Evolutionary conservation across 1,140 invertebrate species (phyloP), one percentile per base, ranked within the genome.

Genomic region (Nasonia vitripennis): DNA sequence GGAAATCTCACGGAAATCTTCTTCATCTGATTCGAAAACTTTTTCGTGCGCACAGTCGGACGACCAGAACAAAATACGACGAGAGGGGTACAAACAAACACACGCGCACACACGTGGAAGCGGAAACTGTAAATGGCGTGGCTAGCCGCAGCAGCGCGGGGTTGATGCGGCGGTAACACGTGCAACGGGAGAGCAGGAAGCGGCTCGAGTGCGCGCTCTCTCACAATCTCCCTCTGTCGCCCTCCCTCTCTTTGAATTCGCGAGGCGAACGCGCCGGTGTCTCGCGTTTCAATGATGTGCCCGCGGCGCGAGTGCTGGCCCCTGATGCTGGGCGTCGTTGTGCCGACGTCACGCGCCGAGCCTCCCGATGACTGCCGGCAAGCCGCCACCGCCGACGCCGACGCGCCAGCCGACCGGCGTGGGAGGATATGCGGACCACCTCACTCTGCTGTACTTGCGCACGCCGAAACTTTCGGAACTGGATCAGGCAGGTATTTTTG

Each of bases 271-370:
- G 86, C 89, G 81, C 87, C 90, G 91, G 85, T 79, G 90, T 89
- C 90, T 89, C 91, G 90, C 89, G 90, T 89, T 91, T 88, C 89
- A 92, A 90, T 92, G 91, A 88, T 85, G 87, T 84, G 62, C 88
- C 83, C 62, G 81, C 68, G 71, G 77, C 77, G 67, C 77, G 77
- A 27, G 68, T 70, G 27, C 70, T 27, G 10, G 78, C 27, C 14
- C 34, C 73, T 31, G 14, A 27, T 6, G 55, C 84, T 77, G 78
- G 86, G 75, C 85, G 81, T 80, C 86, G 86, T 87, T 83, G 84
- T 17, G 34, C 73, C 87, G 87, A 89, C 87, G 86, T 84, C 68
- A 71, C 68, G 4, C 68, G 68, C 27, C 68, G 68, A 27, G 68
- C 68, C 55, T 62, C 55, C 55, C 86, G 86, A 89, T 88, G 87